phyloP scores from a whole-genome alignment of 2,113 vertebrate genomes.

The Chrysochloris asiatica region DNA sequence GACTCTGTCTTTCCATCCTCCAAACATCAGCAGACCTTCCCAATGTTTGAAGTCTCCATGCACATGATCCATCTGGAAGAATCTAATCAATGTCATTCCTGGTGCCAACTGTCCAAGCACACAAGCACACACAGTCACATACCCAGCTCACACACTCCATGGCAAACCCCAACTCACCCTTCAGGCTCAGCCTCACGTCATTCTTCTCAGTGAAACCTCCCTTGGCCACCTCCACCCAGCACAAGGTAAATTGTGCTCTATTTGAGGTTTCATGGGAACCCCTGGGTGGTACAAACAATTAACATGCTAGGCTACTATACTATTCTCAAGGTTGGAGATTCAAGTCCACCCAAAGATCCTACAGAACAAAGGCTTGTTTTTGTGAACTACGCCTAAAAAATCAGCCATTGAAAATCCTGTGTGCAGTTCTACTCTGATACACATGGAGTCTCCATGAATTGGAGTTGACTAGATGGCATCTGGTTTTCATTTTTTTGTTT shows the following conservation, averaged over 20 bases:
- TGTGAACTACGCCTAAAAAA: not conserved
- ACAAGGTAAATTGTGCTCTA: not conserved
- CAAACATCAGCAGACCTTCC: not conserved
- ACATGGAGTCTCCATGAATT: not conserved
- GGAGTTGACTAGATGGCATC: not conserved
- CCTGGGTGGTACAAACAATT: not conserved
- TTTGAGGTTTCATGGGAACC: not conserved
- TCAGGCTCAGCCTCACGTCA: not conserved
- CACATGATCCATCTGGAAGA: not conserved
- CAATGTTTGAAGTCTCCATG: not conserved
- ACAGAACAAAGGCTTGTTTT: not conserved
- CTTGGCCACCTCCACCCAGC: not conserved
- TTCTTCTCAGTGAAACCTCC: not conserved
- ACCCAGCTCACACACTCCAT: not conserved
- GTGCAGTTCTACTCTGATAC: not conserved
- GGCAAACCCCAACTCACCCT: not conserved
- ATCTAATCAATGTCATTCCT: not conserved
- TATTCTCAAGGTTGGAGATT: not conserved
- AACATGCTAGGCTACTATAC: not conserved
- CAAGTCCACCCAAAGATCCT: not conserved
- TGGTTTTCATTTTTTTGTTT: not conserved
- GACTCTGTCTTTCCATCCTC: not conserved
- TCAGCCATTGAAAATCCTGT: not conserved
- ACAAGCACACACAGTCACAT: not conserved
- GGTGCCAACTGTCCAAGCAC: not conserved